phyloP scores from a whole-genome alignment of 2,888 invertebrate species.

The Cryptophagus acutangulus region DNA sequence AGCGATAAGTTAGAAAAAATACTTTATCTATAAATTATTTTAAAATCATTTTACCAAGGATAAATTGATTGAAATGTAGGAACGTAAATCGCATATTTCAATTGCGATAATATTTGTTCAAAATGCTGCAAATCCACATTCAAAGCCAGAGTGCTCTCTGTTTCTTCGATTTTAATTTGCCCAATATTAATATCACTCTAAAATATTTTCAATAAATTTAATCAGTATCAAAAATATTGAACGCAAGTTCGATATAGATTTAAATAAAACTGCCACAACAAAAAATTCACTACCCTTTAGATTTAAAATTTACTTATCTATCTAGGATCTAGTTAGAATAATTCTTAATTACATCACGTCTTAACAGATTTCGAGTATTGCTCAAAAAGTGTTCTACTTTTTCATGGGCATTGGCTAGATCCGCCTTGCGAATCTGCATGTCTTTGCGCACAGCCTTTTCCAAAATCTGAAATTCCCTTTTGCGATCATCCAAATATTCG shows the following conservation, averaged over 20 bases:
- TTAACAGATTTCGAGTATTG: constrained; percentile 47
- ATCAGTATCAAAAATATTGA: not conserved
- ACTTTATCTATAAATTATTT: not conserved
- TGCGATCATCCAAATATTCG: constrained; percentile 62
- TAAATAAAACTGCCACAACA: no score
- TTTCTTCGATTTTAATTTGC: constrained; percentile 27
- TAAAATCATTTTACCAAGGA: constrained; percentile 40
- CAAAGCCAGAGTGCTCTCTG: constrained; percentile 36
- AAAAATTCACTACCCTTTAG: no score
- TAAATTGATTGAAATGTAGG: constrained; percentile 47
- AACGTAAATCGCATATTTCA: constrained; percentile 46
- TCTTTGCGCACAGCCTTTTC: constrained; percentile 58
- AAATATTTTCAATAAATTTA: no score
- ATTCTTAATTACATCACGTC: constrained; percentile 46
- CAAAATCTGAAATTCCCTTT: constrained; percentile 56
- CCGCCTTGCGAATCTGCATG: constrained; percentile 57
- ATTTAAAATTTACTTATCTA: no score
- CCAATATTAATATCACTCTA: constrained; percentile 40
- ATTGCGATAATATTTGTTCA: constrained; percentile 43
- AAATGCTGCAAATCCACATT: constrained; percentile 42
- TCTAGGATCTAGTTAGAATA: no score
- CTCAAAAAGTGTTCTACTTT: constrained; percentile 46
- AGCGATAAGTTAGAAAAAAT: constrained; percentile 8
- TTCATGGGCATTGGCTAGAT: constrained; percentile 51
- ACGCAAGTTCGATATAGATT: no score